These are phyloP conservation scores for Struthidea cinerea DNA, from an alignment of 2,113 vertebrate species.

Conservation along the genomic window DNA sequence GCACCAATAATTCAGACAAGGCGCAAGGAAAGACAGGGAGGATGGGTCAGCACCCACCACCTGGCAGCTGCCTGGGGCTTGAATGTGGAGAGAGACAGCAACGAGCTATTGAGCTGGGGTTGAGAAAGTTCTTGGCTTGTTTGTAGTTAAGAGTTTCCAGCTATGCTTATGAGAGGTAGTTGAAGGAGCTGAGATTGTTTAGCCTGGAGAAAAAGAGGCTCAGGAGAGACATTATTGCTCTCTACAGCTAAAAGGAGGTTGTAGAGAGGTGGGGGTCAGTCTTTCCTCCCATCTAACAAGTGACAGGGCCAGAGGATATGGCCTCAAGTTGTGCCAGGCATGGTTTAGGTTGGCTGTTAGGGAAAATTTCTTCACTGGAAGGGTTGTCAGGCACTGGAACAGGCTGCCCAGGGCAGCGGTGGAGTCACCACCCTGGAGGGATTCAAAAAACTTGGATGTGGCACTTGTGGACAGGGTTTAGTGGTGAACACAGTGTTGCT, in stretches of 20 bases:
- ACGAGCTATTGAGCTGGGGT: neutral
- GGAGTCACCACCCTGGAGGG: neutral
- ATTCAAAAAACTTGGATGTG: neutral
- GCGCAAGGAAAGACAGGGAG: neutral
- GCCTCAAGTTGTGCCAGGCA: neutral
- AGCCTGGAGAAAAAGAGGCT: neutral
- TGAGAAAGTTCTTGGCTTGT: neutral
- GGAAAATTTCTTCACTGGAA: neutral
- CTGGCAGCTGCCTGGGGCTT: neutral
- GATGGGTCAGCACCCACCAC: neutral
- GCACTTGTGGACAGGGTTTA: neutral
- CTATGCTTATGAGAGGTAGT: neutral
- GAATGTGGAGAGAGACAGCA: neutral
- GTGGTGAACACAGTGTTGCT: neutral
- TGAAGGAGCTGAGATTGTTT: neutral
- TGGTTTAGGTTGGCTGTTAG: neutral
- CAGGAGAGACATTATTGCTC: neutral
- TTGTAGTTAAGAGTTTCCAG: neutral
- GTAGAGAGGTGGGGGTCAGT: neutral
- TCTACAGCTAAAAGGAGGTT: neutral
- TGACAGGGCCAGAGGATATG: neutral
- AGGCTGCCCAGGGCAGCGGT: neutral
- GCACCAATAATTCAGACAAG: neutral
- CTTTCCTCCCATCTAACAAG: neutral
- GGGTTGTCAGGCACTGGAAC: neutral